These are phyloP conservation scores for Liasis olivaceus DNA, from an alignment of 2,797 vertebrate genomes.

Conservation along the genomic window DNA sequence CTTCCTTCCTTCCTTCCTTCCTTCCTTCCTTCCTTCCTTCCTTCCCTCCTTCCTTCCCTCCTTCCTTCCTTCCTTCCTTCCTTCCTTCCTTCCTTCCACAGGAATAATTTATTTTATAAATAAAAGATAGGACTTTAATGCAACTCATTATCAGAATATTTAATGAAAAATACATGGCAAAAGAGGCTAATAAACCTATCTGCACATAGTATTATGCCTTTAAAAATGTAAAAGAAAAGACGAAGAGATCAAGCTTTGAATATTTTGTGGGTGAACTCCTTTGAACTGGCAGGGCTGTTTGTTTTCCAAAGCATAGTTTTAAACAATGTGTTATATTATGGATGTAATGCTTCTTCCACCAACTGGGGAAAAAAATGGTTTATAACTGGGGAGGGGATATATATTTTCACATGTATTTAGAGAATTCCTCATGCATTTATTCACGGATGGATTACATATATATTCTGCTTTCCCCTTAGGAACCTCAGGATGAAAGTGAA, in stretches of 20 bases:
- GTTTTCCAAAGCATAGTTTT: constrained; percentile 60
- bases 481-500: not conserved
- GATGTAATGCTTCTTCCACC: constrained; percentile 18
- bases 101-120: constrained; percentile 69
- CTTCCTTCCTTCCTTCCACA: constrained; percentile 28
- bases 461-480: not conserved
- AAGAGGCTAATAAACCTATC: constrained; percentile 66
- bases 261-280: constrained; percentile 39
- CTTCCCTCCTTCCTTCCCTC: no score
- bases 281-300: constrained; percentile 33
- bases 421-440: not conserved
- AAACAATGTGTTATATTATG: not conserved
- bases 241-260: constrained; percentile 23
- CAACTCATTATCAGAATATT: constrained; percentile 72
- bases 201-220: constrained; percentile 44
- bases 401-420: not conserved
- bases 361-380: not conserved
- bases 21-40: not conserved
- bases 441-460: not conserved
- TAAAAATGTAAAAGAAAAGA: not conserved
- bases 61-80: not conserved
- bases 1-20: not conserved
- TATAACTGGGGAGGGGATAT: not conserved
- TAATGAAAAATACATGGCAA: constrained; percentile 75
- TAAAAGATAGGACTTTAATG: constrained; percentile 73